Evolutionary conservation across 2,888 invertebrate species (phyloP).

Genomic region (Helicoverpa assulta): DNA sequence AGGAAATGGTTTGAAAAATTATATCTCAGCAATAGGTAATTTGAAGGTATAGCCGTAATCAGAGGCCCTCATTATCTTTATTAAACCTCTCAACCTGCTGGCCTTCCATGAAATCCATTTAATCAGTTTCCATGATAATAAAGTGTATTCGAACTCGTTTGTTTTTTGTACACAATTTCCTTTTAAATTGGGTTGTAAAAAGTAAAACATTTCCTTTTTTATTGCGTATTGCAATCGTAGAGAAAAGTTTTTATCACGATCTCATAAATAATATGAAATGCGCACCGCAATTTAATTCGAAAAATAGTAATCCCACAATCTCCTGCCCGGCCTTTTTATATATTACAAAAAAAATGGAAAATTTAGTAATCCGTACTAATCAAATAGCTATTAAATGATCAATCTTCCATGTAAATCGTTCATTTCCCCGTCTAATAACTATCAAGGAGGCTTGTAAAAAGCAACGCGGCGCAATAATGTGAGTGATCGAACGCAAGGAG

Average conservation of each 20-base stretch:
- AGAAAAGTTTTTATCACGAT: neutral
- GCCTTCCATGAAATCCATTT: constrained; percentile 33
- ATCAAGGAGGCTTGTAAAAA: constrained; percentile 54
- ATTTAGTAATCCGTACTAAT: too few species aligned
- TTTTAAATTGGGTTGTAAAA: neutral
- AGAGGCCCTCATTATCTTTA: constrained; percentile 42
- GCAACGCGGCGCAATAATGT: constrained; percentile 61
- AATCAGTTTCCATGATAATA: constrained; percentile 35
- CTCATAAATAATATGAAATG: neutral
- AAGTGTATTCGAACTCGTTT: constrained; percentile 20
- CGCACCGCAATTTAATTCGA: constrained; percentile 2
- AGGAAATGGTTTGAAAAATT: constrained; percentile 11
- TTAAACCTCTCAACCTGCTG: constrained; percentile 44
- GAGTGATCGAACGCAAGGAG: constrained; percentile 76
- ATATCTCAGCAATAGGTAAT: constrained; percentile 8
- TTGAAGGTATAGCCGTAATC: constrained; percentile 39
- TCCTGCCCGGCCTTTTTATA: neutral
- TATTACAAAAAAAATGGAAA: neutral
- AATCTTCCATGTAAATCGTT: constrained; percentile 47
- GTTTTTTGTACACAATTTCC: constrained; percentile 8
- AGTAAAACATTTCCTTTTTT: neutral
- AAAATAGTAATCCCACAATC: neutral
- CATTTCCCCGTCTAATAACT: constrained; percentile 48
- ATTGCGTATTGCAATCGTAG: neutral
- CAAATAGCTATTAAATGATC: constrained; percentile 40